A percentile compares a stretch with the other conserved stretches of the same genome.
phyloP scores from a whole-genome alignment of 2,888 invertebrate species.

The Drosophila anceps region DNA sequence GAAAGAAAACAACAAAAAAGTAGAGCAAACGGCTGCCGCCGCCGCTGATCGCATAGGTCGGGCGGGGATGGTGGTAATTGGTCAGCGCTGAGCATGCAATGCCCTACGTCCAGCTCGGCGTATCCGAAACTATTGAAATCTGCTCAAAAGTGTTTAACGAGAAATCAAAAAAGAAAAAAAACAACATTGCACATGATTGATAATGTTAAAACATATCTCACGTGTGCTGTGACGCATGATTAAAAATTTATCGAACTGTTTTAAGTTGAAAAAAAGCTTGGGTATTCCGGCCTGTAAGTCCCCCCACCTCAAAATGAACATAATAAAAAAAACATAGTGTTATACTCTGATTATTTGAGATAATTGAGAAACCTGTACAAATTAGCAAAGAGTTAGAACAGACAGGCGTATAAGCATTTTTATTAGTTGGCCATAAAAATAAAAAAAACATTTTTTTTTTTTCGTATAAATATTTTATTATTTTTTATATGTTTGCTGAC shows the following conservation, averaged over 20 bases:
- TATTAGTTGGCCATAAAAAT: not conserved
- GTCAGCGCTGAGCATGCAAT: constrained; percentile 27
- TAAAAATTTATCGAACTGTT: constrained; percentile 4
- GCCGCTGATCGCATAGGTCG: constrained; percentile 19
- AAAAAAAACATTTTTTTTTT: not conserved
- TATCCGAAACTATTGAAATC: not conserved
- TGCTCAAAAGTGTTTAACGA: not conserved
- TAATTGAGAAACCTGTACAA: constrained; percentile 11
- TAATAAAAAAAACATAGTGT: not conserved
- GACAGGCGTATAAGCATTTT: constrained; percentile 1
- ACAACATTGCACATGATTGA: constrained; percentile 1
- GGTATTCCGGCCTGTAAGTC: constrained; percentile 1
- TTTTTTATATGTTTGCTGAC: not conserved
- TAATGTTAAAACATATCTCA: constrained; percentile 16
- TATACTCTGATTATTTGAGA: constrained; percentile 3
- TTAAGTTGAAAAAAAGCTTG: not conserved
- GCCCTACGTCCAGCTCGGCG: constrained; percentile 33
- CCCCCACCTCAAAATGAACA: not conserved
- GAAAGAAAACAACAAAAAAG: constrained; percentile 22
- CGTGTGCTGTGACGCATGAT: constrained; percentile 11
- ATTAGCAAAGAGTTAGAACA: constrained; percentile 11
- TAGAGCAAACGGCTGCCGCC: constrained; percentile 47
- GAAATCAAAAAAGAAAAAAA: not conserved
- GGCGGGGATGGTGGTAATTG: constrained; percentile 23
- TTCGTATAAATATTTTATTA: not conserved